A percentile compares a stretch with the other conserved stretches of the same genome.
Conservation (phyloP, 2,888 invertebrate species). For the Tiliacea citrago region DNA sequence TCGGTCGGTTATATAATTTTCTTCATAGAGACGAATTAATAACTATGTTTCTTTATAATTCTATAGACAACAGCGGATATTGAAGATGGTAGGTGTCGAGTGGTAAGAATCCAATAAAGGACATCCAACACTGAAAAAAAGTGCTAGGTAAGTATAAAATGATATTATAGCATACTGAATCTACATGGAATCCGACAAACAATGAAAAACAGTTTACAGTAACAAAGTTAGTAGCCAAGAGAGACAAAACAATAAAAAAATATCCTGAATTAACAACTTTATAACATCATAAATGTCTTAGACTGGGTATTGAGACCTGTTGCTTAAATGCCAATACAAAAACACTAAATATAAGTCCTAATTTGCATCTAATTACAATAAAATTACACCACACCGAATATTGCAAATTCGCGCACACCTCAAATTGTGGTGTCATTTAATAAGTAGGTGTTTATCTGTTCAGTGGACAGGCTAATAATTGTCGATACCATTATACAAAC, state of each 20-base stretch:
- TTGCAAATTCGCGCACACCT: constrained; percentile 59
- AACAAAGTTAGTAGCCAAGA: neutral
- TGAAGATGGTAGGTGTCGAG: neutral
- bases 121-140: neutral
- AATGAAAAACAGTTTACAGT: neutral
- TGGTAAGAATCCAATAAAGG: neutral
- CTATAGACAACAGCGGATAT: neutral
- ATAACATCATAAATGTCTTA: neutral
- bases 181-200: neutral
- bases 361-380: constrained; percentile 59
- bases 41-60: neutral
- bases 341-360: constrained; percentile 27
- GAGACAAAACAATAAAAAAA: no score
- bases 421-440: constrained; percentile 66
- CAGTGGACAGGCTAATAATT: constrained; percentile 54
- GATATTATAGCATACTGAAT: neutral
- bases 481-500: constrained; percentile 30
- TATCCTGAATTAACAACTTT: neutral
- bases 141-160: neutral
- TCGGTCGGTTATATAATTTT: no score
- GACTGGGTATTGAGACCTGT: neutral
- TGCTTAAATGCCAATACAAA: constrained; percentile 1
- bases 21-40: no score
- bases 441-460: constrained; percentile 57
- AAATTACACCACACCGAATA: constrained; percentile 65